Base-by-base conservation (phyloP, 2,113 vertebrate species). In the Cheilinus undulatus region DNA sequence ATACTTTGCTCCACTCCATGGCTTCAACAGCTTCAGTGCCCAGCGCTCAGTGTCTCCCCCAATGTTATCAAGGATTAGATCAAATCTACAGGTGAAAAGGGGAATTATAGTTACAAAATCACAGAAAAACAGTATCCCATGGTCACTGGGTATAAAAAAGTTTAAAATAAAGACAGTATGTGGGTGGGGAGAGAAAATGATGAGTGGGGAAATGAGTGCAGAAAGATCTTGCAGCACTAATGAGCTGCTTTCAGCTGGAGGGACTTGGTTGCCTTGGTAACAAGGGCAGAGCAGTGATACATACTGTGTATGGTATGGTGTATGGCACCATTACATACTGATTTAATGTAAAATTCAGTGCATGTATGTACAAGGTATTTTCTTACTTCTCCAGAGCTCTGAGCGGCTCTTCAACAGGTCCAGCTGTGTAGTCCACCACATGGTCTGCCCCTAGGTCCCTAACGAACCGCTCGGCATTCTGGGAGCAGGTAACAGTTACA, bases 31-130 rank as follows among this genome's bases (percentile, higher is more conserved):
- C 40, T 72, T 85, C 40, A 94, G 82, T 1, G 96, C 97, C 97
- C 97, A 98, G 0, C 78, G 83, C 87, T 99, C 98, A 0, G 94
- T 96, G 54, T 94, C 91, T 69, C 97, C 97, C 14, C 97, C 98
- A 10, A 99, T 83, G 22, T 95, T 97, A 86, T 99, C 98, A 26
- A 99, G 93, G 88, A 99, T 93, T 72, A 98, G 93, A 92, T 99
- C 95, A 48, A 95, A 95, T 59, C 94, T 95, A 42, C 24, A 53
- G 36, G 20, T 6, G 23, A n/a, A 30, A 22, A 46, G 19, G 46
- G 13, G 38, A 6, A 17, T 17, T 34, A 34, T 5, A 17, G 19
- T 49, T 34, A 42, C 27, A 57, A 49, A 2, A 10, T 24, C n/a
- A n/a, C n/a, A 24, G 30, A 53, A 40, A 64, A 22, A 73, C 17